Base-by-base conservation (phyloP, 2,888 invertebrate species). In the Ophion obscuratus region DNA sequence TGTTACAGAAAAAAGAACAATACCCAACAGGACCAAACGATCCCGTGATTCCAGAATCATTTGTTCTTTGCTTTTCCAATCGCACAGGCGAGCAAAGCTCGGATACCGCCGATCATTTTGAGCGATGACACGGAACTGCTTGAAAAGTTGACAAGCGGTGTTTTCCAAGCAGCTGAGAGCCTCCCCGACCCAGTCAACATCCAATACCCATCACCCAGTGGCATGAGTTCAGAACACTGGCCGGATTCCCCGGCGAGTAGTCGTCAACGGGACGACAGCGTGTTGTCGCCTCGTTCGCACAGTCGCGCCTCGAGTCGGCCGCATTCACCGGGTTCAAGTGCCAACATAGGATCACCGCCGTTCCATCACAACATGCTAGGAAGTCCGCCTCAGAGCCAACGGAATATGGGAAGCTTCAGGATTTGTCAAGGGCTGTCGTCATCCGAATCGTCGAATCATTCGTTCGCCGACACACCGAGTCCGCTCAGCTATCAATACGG, bases 381-480 rank as follows among this genome's bases (percentile, higher is more conserved):
- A 47, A 92, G 91, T 62, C 89, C 91, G 10, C 17, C 40, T 3
- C 84, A 84, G 2, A 66, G 57, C 1, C 82, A 75, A 9, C 62
- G 27, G 1, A 82, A 64, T 57, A 24, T 47, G 53, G 77, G 36
- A 10, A 75, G n/a, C 47, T 81, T 87, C 6, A 85, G 88, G 44
- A 74, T 82, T 7, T 82, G 73, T 5, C 89, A 88, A 24, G 83
- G 87, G 5, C 80, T 89, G 0, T 91, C 91, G 0, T 89, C 90
- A 0, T 90, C 91, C 7, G 91, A 91, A 0, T 92, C 93, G 1
- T 92, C 92, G 10, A 91, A 87, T 74, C 90, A 91, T 36, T 92
- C 92, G 0, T 92, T 90, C 83, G 85, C 89, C 31, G 90, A 92
- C 9, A 90, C 90, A 0, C 88, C 90, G 1, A 93, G 92, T 76